Conservation (phyloP, 2,113 vertebrate genomes). For the Physeter macrocephalus region DNA sequence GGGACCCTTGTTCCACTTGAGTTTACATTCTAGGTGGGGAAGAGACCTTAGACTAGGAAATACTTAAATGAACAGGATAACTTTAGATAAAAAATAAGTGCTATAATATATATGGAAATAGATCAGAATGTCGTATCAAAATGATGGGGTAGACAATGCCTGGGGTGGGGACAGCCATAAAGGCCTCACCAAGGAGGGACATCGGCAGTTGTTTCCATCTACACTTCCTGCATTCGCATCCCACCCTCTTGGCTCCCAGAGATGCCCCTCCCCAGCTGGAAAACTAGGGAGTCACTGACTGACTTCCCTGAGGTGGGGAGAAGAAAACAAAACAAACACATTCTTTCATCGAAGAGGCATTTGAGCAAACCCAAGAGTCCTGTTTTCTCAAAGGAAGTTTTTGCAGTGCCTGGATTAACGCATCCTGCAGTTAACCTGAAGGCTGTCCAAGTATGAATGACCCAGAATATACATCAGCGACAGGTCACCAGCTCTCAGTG, state of each 20-base stretch:
- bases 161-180: too few relatives aligned
- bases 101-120: background rate
- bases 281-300: background rate
- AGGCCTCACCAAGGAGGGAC: background rate
- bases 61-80: background rate
- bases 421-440: background rate
- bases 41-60: background rate
- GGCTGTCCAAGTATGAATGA: background rate
- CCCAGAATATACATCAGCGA: background rate
- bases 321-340: background rate
- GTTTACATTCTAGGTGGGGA: background rate
- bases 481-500: fast-evolving
- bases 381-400: background rate
- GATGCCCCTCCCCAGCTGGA: background rate
- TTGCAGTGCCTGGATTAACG: background rate
- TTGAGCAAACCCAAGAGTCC: background rate
- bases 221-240: background rate
- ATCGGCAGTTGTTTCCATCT: background rate
- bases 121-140: background rate
- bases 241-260: background rate
- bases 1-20: background rate
- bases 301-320: background rate
- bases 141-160: too few relatives aligned
- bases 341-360: background rate
- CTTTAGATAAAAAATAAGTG: background rate